Percentiles rank a stretch among this genome's conserved stretches.
Evolutionary conservation across 2,113 vertebrate genomes (phyloP).

Genomic region (Petrocephalus zakoni): DNA sequence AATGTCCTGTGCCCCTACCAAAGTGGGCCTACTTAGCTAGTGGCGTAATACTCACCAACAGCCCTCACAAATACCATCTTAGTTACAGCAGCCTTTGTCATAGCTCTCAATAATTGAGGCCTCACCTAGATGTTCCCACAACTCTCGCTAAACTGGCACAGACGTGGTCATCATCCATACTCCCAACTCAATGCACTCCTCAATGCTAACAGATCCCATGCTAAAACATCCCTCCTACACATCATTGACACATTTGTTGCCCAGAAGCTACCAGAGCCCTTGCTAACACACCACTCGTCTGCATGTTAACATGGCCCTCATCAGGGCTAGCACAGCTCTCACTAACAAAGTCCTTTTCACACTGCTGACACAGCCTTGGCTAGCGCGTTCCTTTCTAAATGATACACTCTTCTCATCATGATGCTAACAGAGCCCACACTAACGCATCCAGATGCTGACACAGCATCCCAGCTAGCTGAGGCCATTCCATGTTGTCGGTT

Average conservation of each 20-base stretch:
- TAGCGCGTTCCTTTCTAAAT: not conserved
- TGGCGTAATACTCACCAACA: not conserved
- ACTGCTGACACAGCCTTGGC: not conserved
- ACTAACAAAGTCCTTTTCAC: not conserved
- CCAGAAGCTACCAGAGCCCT: not conserved
- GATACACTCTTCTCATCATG: not conserved
- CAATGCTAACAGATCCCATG: not conserved
- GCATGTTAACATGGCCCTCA: not conserved
- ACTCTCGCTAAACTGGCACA: no score
- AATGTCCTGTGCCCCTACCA: not conserved
- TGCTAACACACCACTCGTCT: not conserved
- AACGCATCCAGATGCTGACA: not conserved
- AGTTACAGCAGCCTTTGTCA: not conserved
- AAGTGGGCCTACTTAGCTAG: not conserved
- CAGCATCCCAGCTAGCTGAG: not conserved
- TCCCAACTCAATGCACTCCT: not conserved
- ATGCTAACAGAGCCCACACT: not conserved
- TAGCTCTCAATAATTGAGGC: not conserved
- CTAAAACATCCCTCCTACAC: not conserved
- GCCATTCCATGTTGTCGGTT: not conserved
- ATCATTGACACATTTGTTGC: not conserved
- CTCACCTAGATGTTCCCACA: not conserved
- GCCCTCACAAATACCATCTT: not conserved
- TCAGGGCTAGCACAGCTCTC: not conserved
- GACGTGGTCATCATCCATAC: not conserved